A percentile compares a stretch with the other conserved stretches of the same genome.
phyloP scores from a whole-genome alignment of 92 coral and sea anemone species.

The Zoanthus solanderi region DNA sequence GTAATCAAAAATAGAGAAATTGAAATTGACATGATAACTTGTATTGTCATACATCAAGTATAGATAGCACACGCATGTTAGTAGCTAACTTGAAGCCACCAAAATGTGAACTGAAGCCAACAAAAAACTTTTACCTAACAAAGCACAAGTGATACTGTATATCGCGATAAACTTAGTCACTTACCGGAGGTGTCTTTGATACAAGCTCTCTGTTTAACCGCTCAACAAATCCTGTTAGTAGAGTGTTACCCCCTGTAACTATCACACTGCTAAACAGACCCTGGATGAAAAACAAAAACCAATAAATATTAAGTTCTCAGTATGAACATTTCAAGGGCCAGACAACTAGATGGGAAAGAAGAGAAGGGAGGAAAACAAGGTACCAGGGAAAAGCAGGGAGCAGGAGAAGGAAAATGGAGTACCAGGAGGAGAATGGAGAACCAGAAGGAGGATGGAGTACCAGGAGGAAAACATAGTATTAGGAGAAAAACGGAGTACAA shows the following conservation, averaged over 20 bases:
- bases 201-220: conserved; percentile 94
- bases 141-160: too few relatives aligned
- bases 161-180: neutral
- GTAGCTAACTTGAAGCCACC: too few relatives aligned
- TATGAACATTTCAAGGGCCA: too few relatives aligned
- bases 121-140: too few relatives aligned
- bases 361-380: neutral
- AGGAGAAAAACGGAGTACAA: neutral
- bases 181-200: conserved; percentile 96
- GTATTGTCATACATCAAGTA: too few relatives aligned
- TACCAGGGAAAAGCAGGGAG: neutral
- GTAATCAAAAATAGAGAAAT: too few relatives aligned
- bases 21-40: too few relatives aligned
- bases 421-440: too few relatives aligned
- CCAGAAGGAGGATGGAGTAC: neutral
- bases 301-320: neutral
- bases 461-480: neutral
- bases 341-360: neutral
- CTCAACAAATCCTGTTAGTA: conserved; percentile 94
- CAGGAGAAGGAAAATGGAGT: neutral
- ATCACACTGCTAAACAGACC: conserved; percentile 95
- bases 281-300: conserved; percentile 49
- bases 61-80: too few relatives aligned
- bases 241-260: conserved; percentile 96
- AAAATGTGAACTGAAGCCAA: too few relatives aligned